A percentile compares a stretch with the other conserved stretches of the same genome.
These are phyloP conservation scores for Hyposoter didymator DNA, from an alignment of 2,888 invertebrate genomes.

Conservation along the genomic window DNA sequence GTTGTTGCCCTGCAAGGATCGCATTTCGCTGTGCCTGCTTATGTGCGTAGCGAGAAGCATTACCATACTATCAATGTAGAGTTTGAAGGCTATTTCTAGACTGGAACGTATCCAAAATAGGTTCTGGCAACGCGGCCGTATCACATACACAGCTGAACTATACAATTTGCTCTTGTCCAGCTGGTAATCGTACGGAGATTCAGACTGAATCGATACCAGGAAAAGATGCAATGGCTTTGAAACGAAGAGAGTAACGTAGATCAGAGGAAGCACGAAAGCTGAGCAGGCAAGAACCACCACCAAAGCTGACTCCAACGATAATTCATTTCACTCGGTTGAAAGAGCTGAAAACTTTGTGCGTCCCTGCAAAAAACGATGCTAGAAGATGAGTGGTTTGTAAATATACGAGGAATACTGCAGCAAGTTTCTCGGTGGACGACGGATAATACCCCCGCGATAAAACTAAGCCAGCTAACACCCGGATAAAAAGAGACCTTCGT, in stretches of 20 bases:
- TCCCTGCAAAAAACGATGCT: constrained; percentile 9
- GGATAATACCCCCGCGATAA: constrained; percentile 81
- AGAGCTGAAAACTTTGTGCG: constrained; percentile 62
- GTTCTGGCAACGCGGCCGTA: constrained; percentile 29
- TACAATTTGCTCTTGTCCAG: not conserved
- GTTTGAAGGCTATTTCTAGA: constrained; percentile 37
- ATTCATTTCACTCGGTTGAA: constrained; percentile 45
- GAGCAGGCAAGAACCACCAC: not conserved
- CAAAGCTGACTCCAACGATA: not conserved
- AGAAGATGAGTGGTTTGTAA: constrained; percentile 30
- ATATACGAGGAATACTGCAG: constrained; percentile 56
- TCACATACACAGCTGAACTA: not conserved
- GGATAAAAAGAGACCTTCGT: constrained; percentile 77
- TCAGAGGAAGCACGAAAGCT: not conserved
- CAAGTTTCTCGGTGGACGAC: constrained; percentile 66
- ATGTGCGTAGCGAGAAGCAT: not conserved
- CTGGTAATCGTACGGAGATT: not conserved
- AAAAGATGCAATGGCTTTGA: not conserved
- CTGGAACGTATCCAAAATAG: constrained; percentile 82
- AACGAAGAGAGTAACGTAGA: not conserved
- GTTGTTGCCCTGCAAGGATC: constrained; percentile 3
- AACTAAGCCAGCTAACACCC: constrained; percentile 81
- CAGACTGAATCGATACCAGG: not conserved
- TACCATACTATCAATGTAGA: constrained; percentile 1
- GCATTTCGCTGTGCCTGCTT: constrained; percentile 9